These are phyloP conservation scores for Colistium nudipinnis DNA, from an alignment of 2,113 vertebrate species.

Conservation along the genomic window DNA sequence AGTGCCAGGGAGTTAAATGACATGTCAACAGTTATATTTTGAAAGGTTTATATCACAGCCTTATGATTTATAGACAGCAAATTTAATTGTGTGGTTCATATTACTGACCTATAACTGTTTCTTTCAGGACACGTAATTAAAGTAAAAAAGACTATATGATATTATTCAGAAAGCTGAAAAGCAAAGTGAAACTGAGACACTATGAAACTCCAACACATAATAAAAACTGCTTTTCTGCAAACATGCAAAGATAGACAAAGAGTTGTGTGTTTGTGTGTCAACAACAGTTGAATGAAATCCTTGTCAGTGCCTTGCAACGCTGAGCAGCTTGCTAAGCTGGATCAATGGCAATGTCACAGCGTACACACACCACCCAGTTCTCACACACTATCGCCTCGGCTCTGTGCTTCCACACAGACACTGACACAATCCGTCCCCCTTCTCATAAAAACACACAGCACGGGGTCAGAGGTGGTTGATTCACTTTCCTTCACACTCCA, in stretches of 20 bases:
- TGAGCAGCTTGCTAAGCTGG: slow-evolving; percentile 78
- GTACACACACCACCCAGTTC: slow-evolving; percentile 51
- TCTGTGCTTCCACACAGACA: slow-evolving; percentile 47
- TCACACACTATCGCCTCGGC: slow-evolving; percentile 65
- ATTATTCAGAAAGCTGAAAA: neutral
- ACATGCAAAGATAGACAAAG: slow-evolving; percentile 54
- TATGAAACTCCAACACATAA: slow-evolving; percentile 24
- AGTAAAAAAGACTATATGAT: neutral
- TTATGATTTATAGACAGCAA: neutral
- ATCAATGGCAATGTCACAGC: slow-evolving; percentile 77
- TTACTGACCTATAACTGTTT: neutral
- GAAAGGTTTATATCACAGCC: neutral
- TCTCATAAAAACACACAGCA: slow-evolving; percentile 49
- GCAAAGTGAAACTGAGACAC: slow-evolving; percentile 32
- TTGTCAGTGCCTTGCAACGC: slow-evolving; percentile 69
- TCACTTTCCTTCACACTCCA: slow-evolving; percentile 28
- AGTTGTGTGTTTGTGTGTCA: slow-evolving; percentile 69
- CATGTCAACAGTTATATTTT: neutral
- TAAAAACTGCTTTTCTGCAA: slow-evolving; percentile 50
- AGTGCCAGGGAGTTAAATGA: neutral
- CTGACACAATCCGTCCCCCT: slow-evolving; percentile 52
- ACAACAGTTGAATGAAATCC: slow-evolving; percentile 78
- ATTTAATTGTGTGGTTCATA: neutral
- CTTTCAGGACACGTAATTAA: neutral
- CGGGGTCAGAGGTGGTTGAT: slow-evolving; percentile 35